A percentile compares a stretch with the other conserved stretches of the same genome.
phyloP scores from a whole-genome alignment of 1,140 invertebrate genomes.

The Pogonus chalceus region DNA sequence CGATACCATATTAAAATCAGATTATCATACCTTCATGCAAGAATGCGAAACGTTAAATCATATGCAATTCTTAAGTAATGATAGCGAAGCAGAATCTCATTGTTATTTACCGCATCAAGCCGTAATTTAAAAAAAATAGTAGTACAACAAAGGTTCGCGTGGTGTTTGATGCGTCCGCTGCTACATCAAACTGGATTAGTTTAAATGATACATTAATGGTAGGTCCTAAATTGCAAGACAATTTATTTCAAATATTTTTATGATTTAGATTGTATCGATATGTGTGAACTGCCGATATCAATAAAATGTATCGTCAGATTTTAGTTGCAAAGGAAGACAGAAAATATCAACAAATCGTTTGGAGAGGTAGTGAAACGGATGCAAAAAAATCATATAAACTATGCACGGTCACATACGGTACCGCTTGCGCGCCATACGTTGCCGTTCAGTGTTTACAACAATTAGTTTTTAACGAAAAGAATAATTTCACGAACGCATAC shows the following conservation, averaged over 20 bases:
- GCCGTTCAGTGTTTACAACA: slow-evolving; percentile 20
- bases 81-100: not conserved
- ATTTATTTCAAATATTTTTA: slow-evolving; percentile 27
- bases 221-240: slow-evolving; percentile 29
- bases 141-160: slow-evolving; percentile 17
- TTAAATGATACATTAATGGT: slow-evolving; percentile 18
- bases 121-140: slow-evolving; percentile 15
- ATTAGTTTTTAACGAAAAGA: slow-evolving; percentile 22
- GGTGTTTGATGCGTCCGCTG: slow-evolving; percentile 14
- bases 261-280: slow-evolving; percentile 27
- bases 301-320: too few relatives aligned
- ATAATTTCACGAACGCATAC: slow-evolving; percentile 22
- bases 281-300: slow-evolving; percentile 25
- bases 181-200: slow-evolving; percentile 7
- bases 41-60: not conserved
- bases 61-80: not conserved
- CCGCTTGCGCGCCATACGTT: too few relatives aligned
- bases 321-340: too few relatives aligned
- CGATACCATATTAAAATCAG: not conserved
- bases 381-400: too few relatives aligned
- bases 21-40: not conserved
- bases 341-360: too few relatives aligned
- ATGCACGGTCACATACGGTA: too few relatives aligned
- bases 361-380: too few relatives aligned
- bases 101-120: slow-evolving; percentile 18